A percentile compares a stretch with the other conserved stretches of the same genome.
Conservation (phyloP, 2,797 vertebrate species). For the Sarcoramphus papa region DNA sequence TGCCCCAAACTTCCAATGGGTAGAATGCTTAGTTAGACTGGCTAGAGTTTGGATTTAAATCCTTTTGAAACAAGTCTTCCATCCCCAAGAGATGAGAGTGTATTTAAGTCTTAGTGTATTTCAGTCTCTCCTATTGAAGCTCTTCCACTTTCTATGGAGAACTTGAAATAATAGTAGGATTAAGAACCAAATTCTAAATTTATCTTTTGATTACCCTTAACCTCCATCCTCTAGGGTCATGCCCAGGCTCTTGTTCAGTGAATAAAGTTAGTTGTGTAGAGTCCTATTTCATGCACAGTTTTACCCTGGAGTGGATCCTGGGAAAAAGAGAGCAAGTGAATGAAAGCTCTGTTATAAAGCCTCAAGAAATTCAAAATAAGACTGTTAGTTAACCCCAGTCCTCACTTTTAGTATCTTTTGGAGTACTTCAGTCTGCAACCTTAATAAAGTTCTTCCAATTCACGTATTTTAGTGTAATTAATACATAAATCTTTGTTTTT, state of each 20-base stretch:
- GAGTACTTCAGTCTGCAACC: background rate
- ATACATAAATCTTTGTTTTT: background rate
- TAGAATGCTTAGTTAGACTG: background rate
- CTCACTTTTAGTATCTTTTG: background rate
- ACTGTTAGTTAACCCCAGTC: background rate
- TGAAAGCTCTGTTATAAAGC: background rate
- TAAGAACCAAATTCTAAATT: background rate
- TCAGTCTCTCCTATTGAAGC: background rate
- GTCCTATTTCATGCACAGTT: background rate
- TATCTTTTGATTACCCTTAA: background rate
- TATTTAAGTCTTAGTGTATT: background rate
- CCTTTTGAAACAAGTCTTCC: background rate
- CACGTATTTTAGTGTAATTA: background rate
- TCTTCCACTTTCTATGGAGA: background rate
- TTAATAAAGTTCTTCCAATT: background rate
- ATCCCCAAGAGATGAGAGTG: background rate
- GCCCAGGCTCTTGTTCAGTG: background rate
- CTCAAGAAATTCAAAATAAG: background rate
- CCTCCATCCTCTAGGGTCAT: background rate
- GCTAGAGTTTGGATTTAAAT: background rate
- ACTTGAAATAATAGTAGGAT: background rate
- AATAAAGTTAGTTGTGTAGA: background rate
- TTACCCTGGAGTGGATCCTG: background rate
- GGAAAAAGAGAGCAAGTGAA: background rate
- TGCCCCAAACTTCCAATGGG: rapidly evolving